These are phyloP conservation scores for Cygnus atratus DNA, from an alignment of 2,113 vertebrate species.

Conservation along the genomic window DNA sequence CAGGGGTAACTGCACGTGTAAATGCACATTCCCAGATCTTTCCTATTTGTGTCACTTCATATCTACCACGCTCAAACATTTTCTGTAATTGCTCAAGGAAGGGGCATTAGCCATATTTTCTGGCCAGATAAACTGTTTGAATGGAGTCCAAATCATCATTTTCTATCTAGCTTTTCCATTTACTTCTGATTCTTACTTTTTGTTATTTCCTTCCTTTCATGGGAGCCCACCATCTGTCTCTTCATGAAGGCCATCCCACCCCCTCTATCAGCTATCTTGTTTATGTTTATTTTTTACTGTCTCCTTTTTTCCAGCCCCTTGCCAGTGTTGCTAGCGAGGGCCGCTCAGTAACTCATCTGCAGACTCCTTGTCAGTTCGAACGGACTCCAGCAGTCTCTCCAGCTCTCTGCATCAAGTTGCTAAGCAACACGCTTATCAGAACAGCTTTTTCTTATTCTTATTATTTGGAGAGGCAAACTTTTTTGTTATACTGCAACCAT, in stretches of 20 bases:
- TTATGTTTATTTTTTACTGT: background rate
- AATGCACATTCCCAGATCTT: background rate
- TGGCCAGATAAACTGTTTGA: background rate
- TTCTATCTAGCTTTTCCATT: background rate
- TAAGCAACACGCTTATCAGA: constrained; percentile 70
- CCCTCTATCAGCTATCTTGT: background rate
- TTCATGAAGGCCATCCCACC: background rate
- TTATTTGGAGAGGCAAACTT: constrained; percentile 53
- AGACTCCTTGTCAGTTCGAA: constrained; percentile 54
- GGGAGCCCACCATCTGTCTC: background rate
- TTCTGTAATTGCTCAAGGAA: background rate
- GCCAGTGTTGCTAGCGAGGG: background rate
- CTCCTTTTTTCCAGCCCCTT: background rate
- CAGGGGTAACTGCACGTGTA: background rate
- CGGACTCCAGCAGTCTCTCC: constrained; percentile 23
- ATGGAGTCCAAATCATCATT: background rate
- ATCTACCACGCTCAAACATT: background rate
- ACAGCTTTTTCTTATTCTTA: constrained; percentile 43
- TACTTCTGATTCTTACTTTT: background rate
- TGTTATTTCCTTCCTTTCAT: background rate
- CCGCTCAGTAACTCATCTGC: background rate
- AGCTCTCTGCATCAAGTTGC: constrained; percentile 60
- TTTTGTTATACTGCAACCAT: constrained; percentile 37
- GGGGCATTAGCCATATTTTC: background rate
- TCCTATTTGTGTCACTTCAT: background rate